Evolutionary conservation across 2,888 invertebrate species (phyloP), one percentile per base, ranked within the genome.

Genomic region (Mythimna vitellina): DNA sequence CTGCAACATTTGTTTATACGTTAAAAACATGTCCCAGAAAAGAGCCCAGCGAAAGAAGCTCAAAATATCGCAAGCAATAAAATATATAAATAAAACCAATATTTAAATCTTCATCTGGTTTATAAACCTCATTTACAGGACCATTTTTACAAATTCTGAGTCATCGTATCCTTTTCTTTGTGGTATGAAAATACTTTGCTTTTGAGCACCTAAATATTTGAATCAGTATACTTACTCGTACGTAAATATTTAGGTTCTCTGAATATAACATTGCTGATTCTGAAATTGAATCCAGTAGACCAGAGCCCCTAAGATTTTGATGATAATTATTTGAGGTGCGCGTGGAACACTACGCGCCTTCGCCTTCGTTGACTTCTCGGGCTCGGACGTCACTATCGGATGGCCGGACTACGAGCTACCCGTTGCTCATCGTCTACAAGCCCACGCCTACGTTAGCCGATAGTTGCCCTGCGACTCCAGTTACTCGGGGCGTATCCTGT

Each of bases 81-180:
- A 60, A 46, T 57, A 32, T 35, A 61, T 54, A 51, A 61, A 72
- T 56, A 65, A 58, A 53, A n/a, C 3, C 12, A 25, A 29, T 14
- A 51, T 51, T 60, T 17, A 22, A 60, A 35, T 20, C 25, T 20
- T 29, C 10, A 29, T 20, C 12, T 38, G 29, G 6, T 3, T 62
- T n/a, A 32, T 22, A 38, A 58, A 60, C 20, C 10, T 17, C 12
- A 32, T 56, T 61, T 53, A 58, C 38, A 58, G 17, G 58, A 57
- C 7, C 4, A 14, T 1, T 7, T 17, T 46, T 46, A 20, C 38
- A 5, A 49, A 46, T 3, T 54, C 42, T 70, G 76, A 57, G 29
- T 70, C 76, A 66, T 49, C 62, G 20, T 29, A 14, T 17, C 17
- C 20, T 56, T 76, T 60, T 81, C 53, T 67, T 76, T 81, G 64